These are phyloP conservation scores for Catonia carolina DNA, from an alignment of 2,888 invertebrate genomes.

Conservation along the genomic window DNA sequence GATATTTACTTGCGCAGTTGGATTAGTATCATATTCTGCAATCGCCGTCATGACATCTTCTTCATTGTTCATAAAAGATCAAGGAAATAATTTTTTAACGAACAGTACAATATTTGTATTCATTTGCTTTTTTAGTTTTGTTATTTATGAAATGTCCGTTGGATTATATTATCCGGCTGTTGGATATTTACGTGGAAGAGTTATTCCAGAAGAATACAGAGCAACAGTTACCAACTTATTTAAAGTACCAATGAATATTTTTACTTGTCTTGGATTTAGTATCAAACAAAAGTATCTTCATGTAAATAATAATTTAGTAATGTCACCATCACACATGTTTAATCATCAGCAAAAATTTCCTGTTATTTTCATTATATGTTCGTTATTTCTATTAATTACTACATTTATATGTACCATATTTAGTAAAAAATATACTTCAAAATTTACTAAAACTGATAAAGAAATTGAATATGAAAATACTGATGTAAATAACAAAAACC, in stretches of 20 bases:
- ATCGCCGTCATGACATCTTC: constrained; percentile 7
- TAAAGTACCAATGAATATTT: constrained; percentile 51
- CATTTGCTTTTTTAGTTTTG: constrained; percentile 45
- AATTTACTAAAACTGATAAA: background rate
- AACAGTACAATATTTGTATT: constrained; percentile 3
- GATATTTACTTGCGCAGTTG: constrained; percentile 26
- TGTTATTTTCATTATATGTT: background rate
- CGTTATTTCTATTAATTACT: background rate
- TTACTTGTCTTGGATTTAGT: constrained; percentile 43
- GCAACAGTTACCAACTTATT: constrained; percentile 53
- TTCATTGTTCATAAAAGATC: background rate
- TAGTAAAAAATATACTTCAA: background rate
- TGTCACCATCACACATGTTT: no score
- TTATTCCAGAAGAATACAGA: constrained; percentile 50
- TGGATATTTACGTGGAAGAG: constrained; percentile 46
- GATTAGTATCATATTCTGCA: constrained; percentile 17
- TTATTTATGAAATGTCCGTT: constrained; percentile 49
- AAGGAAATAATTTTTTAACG: background rate
- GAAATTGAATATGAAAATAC: no score
- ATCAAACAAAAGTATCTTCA: constrained; percentile 22
- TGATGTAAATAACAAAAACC: no score
- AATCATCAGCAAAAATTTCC: background rate
- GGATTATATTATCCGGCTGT: constrained; percentile 53
- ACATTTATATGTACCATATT: background rate
- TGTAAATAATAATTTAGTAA: background rate